Evolutionary conservation across 2,888 invertebrate genomes (phyloP).

Genomic region (Boloria euphrosyne): DNA sequence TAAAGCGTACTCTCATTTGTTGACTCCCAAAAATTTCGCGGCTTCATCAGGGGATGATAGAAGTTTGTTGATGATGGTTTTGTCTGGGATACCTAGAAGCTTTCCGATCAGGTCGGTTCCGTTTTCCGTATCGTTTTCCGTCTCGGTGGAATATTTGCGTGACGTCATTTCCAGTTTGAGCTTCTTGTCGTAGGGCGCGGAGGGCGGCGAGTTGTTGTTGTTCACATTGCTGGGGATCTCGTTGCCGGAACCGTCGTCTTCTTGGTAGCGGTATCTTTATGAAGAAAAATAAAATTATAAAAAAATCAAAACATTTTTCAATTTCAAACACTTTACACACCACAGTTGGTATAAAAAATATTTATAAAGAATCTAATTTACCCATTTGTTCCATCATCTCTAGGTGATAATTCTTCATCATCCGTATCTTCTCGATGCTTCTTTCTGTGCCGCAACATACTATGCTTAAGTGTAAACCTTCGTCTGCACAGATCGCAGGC

Average conservation of each 20-base stretch:
- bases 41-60: slow-evolving; percentile 92
- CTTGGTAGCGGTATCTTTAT: slow-evolving; percentile 69
- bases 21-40: slow-evolving; percentile 92
- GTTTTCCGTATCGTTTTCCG: slow-evolving; percentile 80
- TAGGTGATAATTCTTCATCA: slow-evolving; percentile 76
- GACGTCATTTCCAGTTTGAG: slow-evolving; percentile 74
- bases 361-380: slow-evolving; percentile 45
- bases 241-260: slow-evolving; percentile 72
- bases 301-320: too few relatives aligned
- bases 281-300: slow-evolving; percentile 14
- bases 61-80: slow-evolving; percentile 91
- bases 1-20: slow-evolving; percentile 84
- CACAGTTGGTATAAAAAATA: not conserved
- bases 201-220: slow-evolving; percentile 81
- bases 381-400: slow-evolving; percentile 71
- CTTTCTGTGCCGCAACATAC: slow-evolving; percentile 96
- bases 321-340: too few relatives aligned
- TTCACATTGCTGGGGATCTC: slow-evolving; percentile 78
- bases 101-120: slow-evolving; percentile 92
- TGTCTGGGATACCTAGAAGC: slow-evolving; percentile 92
- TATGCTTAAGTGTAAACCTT: slow-evolving; percentile 95
- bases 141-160: slow-evolving; percentile 75
- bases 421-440: slow-evolving; percentile 87
- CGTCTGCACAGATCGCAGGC: slow-evolving; percentile 94
- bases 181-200: slow-evolving; percentile 81